A percentile compares a stretch with the other conserved stretches of the same genome.
Evolutionary conservation across 2,888 invertebrate species (phyloP).

Genomic region (Morpho deidamia): DNA sequence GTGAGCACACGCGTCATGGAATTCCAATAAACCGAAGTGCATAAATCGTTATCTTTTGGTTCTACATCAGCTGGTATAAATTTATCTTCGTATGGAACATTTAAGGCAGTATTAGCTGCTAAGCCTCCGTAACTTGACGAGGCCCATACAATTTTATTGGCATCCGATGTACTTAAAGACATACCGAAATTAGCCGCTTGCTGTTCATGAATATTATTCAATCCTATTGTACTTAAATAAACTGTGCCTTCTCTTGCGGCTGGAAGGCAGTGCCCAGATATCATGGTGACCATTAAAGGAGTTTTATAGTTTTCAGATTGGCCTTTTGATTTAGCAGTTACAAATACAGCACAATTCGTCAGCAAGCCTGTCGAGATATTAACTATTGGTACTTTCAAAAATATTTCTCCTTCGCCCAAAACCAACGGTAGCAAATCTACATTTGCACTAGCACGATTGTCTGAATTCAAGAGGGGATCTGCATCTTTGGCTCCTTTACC

Average conservation of each 20-base stretch:
- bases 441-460: conserved; percentile 57
- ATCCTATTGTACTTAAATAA: conserved; percentile 50
- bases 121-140: conserved; percentile 43
- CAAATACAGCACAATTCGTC: conserved; percentile 39
- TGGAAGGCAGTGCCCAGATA: conserved; percentile 63
- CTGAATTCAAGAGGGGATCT: conserved; percentile 48
- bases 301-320: conserved; percentile 30
- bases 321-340: conserved; percentile 35
- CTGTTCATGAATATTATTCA: conserved; percentile 41
- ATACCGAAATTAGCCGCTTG: conserved; percentile 47
- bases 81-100: conserved; percentile 45
- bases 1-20: conserved; percentile 59
- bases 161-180: conserved; percentile 42
- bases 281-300: conserved; percentile 52
- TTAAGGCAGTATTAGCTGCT: conserved; percentile 44
- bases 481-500: conserved; percentile 47
- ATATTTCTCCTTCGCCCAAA: conserved; percentile 50
- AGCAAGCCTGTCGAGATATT: conserved; percentile 39
- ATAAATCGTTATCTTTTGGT: conserved; percentile 29
- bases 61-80: conserved; percentile 48
- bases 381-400: conserved; percentile 37
- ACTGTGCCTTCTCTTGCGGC: conserved; percentile 51
- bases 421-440: conserved; percentile 59
- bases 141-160: conserved; percentile 54
- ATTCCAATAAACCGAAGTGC: conserved; percentile 59